Conservation (phyloP, 2,797 vertebrate species). For the Lepus townsendii region DNA sequence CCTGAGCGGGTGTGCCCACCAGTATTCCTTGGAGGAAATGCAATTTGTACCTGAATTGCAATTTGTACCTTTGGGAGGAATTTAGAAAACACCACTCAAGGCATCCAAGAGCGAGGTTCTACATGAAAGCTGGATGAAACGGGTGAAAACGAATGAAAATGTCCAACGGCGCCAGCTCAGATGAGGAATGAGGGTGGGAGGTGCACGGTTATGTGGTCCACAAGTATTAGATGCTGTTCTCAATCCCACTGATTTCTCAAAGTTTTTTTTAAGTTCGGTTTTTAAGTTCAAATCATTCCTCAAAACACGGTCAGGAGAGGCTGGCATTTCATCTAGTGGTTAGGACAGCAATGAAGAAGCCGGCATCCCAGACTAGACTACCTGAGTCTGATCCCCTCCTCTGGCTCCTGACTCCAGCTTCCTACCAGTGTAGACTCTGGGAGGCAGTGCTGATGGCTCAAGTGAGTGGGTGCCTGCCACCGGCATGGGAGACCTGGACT, state of each 20-base stretch:
- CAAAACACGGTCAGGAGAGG: neutral
- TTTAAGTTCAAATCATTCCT: slow-evolving; percentile 47
- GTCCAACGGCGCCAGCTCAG: neutral
- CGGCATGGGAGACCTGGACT: too few species aligned
- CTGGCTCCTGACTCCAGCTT: too few species aligned
- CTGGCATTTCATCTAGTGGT: too few species aligned
- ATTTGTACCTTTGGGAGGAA: neutral
- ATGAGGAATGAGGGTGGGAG: neutral
- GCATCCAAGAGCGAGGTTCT: neutral
- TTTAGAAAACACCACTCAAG: slow-evolving; percentile 15
- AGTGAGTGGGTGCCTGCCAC: too few species aligned
- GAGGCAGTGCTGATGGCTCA: too few species aligned
- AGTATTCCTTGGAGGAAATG: slow-evolving; percentile 14
- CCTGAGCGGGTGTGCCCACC: neutral
- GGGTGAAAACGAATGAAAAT: slow-evolving; percentile 57
- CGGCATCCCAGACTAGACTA: too few species aligned
- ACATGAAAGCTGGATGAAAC: neutral
- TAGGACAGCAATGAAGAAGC: too few species aligned
- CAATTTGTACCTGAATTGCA: neutral
- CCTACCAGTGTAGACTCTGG: too few species aligned
- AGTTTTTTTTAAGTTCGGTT: neutral
- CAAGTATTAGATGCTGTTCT: neutral
- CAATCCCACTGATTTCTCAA: neutral
- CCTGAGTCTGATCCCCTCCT: too few species aligned
- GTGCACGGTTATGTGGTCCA: neutral